Conservation (phyloP, 2,113 vertebrate species). For the Passer montanus region DNA sequence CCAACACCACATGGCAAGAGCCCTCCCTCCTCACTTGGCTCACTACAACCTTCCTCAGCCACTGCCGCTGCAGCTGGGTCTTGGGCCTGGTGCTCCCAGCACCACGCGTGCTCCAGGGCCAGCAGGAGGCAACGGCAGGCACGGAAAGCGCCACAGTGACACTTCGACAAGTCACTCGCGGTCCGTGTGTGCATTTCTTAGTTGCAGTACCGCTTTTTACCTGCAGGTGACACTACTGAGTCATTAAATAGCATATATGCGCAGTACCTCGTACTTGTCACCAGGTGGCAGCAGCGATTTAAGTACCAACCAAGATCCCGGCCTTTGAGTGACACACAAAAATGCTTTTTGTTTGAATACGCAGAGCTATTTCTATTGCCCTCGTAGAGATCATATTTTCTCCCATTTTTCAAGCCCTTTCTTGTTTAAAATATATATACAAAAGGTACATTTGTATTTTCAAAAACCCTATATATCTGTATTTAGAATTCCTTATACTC, state of each 20-base stretch:
- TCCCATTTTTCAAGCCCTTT: neutral
- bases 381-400: neutral
- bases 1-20: neutral
- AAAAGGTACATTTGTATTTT: neutral
- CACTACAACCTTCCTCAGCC: neutral
- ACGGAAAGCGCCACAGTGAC: neutral
- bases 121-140: neutral
- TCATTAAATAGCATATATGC: neutral
- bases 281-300: neutral
- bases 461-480: neutral
- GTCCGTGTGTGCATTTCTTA: neutral
- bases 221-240: neutral
- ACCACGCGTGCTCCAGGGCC: neutral
- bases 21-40: neutral
- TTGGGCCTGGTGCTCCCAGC: neutral
- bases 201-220: neutral
- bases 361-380: neutral
- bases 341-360: neutral
- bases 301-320: neutral
- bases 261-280: neutral
- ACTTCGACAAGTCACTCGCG: rapidly evolving
- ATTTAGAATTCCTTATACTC: neutral
- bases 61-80: neutral
- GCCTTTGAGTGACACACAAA: neutral
- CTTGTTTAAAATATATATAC: neutral